phyloP scores from a whole-genome alignment of 1,140 invertebrate genomes.

The Leptopilina boulardi region DNA sequence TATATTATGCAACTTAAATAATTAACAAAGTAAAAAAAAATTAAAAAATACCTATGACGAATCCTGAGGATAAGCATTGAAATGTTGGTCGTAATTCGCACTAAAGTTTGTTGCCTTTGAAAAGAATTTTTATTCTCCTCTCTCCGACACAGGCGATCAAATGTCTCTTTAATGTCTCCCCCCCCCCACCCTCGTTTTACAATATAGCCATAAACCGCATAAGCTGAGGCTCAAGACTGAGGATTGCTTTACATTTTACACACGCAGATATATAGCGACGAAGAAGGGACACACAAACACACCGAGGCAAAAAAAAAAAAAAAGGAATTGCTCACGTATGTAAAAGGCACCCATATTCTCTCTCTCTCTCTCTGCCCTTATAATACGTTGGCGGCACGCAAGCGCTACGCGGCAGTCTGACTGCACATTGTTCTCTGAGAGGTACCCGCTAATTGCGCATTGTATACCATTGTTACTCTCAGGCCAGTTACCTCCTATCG shows the following conservation, averaged over 20 bases:
- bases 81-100: constrained; percentile 42
- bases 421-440: constrained; percentile 68
- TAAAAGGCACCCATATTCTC: constrained; percentile 31
- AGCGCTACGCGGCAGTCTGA: constrained; percentile 57
- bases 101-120: constrained; percentile 2
- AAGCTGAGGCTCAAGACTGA: constrained; percentile 9
- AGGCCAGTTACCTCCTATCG: constrained; percentile 71
- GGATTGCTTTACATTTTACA: constrained; percentile 6
- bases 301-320: neutral
- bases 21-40: neutral
- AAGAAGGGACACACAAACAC: neutral
- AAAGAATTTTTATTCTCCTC: constrained; percentile 19
- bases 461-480: constrained; percentile 71
- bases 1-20: neutral
- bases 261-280: no score
- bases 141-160: neutral
- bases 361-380: constrained; percentile 35
- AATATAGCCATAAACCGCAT: constrained; percentile 22
- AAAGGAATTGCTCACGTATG: neutral
- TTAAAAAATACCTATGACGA: neutral
- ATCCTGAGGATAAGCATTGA: constrained; percentile 28
- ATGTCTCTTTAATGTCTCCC: constrained; percentile 31
- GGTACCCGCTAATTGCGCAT: constrained; percentile 73
- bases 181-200: constrained; percentile 21
- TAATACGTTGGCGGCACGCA: constrained; percentile 61